Evolutionary conservation across 2,888 invertebrate species (phyloP).

Genomic region (Drosophila flavopinicola): DNA sequence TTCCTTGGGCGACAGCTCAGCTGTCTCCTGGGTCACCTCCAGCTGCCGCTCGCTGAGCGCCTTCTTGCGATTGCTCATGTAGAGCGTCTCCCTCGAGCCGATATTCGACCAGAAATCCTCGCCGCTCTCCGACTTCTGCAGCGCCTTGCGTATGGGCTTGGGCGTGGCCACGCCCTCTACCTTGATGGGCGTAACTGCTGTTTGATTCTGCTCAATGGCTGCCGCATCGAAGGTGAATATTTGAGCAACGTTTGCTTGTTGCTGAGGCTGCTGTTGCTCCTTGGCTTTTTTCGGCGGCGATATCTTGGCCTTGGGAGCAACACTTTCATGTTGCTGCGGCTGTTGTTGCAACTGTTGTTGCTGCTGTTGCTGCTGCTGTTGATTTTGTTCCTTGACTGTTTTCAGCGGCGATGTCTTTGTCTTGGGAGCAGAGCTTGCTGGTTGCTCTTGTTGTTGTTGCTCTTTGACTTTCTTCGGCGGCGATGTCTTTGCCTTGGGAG

Average conservation of each 20-base stretch:
- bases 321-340: too few species aligned
- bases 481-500: conserved; percentile 72
- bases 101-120: conserved; percentile 88
- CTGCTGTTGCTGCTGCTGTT: neutral
- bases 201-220: conserved; percentile 33
- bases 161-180: conserved; percentile 70
- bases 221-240: conserved; percentile 72
- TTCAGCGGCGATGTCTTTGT: too few species aligned
- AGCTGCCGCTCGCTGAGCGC: conserved; percentile 83
- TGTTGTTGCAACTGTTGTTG: conserved; percentile 3
- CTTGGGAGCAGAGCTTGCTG: too few species aligned
- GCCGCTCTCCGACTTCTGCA: conserved; percentile 82
- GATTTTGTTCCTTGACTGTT: too few species aligned
- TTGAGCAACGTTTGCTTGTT: conserved; percentile 59
- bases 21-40: conserved; percentile 49
- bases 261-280: conserved; percentile 13
- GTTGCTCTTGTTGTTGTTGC: too few species aligned
- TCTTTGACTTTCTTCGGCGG: conserved; percentile 55
- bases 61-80: conserved; percentile 86
- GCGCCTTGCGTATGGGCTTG: conserved; percentile 70
- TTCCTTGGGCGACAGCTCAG: conserved; percentile 16
- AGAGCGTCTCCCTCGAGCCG: conserved; percentile 88
- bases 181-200: conserved; percentile 28
- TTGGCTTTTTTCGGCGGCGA: too few species aligned
- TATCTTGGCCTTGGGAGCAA: too few species aligned